A percentile compares a stretch with the other conserved stretches of the same genome.
These are phyloP conservation scores for Leucophenga varia DNA, from an alignment of 1,140 invertebrate species.

Conservation along the genomic window DNA sequence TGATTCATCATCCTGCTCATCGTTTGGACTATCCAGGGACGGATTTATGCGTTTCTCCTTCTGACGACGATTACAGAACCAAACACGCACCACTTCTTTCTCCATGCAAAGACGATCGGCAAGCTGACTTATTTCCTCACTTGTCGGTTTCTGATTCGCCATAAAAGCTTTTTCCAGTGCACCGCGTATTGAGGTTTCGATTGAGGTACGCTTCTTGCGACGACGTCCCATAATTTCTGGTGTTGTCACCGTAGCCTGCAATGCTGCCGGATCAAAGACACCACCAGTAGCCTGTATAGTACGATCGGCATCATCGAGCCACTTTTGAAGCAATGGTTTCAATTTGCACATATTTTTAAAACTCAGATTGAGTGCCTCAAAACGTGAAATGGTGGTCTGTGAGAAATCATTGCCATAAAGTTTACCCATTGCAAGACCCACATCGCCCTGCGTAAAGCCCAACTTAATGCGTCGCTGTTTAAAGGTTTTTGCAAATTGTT, in stretches of 20 bases:
- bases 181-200: conserved; percentile 90
- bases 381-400: conserved; percentile 97
- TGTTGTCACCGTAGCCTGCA: conserved; percentile 78
- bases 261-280: conserved; percentile 63
- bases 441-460: conserved; percentile 98
- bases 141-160: conserved; percentile 95
- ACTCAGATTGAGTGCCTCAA: conserved; percentile 96
- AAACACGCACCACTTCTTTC: conserved; percentile 95
- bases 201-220: conserved; percentile 95
- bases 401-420: conserved; percentile 98
- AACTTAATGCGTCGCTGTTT: conserved; percentile 94
- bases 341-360: conserved; percentile 99
- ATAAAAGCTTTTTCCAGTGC: conserved; percentile 93
- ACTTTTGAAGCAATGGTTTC: conserved; percentile 95
- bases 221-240: conserved; percentile 86
- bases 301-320: conserved; percentile 95
- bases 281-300: conserved; percentile 74
- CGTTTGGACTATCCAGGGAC: conserved; percentile 58
- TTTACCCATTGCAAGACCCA: conserved; percentile 97
- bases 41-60: conserved; percentile 87
- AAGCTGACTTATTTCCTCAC: conserved; percentile 90
- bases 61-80: conserved; percentile 95
- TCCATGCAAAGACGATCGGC: conserved; percentile 94
- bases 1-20: conserved; percentile 46
- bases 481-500: conserved; percentile 96